Evolutionary conservation across 2,113 vertebrate genomes (phyloP), one percentile per base, ranked within the genome.

Genomic region (Scomber colias): DNA sequence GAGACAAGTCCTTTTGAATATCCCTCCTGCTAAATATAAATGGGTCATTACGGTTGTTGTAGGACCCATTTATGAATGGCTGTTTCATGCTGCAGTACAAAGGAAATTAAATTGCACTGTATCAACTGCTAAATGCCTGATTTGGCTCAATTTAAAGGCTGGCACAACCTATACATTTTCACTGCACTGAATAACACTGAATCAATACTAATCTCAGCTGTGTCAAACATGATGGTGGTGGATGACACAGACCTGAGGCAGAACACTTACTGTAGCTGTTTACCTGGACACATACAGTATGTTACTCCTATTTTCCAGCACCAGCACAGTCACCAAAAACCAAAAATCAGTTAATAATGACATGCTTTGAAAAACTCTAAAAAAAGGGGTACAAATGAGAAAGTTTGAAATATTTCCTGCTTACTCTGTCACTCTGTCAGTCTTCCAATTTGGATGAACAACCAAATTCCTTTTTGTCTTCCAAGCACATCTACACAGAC

Each of bases 101-200:
- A 51, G 24, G 27, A 17, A 69, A n/a, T 70, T 31, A 12, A 3
- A 73, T 82, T 65, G 16, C 19, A 55, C 27, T 3, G 7, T 57
- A 49, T 66, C n/a, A 68, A 44, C 7, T 27, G 24, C 24, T 62
- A 61, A 50, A 74, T n/a, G 10, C 11, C 68, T 50, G 30, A 70
- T 65, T 63, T 64, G 30, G 45, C 44, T 75, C 27, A 45, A 13
- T 83, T 79, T 59, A 81, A 59, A 31, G 49, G 51, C 57, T 24
- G 44, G 19, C 16, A 67, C 59, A 78, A 79, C 2, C 11, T 3
- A 46, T 49, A 70, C 55, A 24, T 79, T 35, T 72, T 59, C 69
- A 71, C n/a, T 44, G 54, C 63, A 51, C 11, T 19, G 14, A 46
- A 61, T 45, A 70, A 78, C 30, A 56, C 17, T 14, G 62, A 80